Evolutionary conservation across 2,113 vertebrate species (phyloP), one percentile per base, ranked within the genome.

Genomic region (Atractosteus spatula): DNA sequence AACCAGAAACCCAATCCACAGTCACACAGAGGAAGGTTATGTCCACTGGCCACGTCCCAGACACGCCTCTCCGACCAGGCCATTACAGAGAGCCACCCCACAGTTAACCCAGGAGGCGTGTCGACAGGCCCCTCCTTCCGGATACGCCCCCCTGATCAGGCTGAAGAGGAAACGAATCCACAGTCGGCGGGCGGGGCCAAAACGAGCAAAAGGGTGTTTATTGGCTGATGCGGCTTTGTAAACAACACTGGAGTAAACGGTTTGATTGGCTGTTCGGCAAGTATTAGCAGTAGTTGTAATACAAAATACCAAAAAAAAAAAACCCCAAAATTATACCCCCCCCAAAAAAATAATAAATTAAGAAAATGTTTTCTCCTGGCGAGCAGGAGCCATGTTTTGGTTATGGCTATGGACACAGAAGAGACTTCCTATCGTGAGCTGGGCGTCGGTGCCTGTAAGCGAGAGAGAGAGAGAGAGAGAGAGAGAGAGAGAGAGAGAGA

Each of bases 241-340:
- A 92, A 91, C 89, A 90, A 83, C 77, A 70, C 80, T 51, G 76
- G 79, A 88, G 91, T 92, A 92, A 91, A 93, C 89, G 83, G 76
- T 66, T 80, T 79, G 82, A 86, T 88, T 87, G 86, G 88, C 84
- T 90, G 84, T 86, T 88, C 77, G 76, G 82, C 84, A 85, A 88
- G 78, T 83, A 78, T 82, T 80, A 86, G 83, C 85, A 90, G 84
- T 87, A 89, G 84, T 81, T 83, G 85, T 83, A 84, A 83, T 82
- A 82, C 77, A 77, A 80, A 82, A 72, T 68, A 77, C 75, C 44
- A 45, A 14, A 68, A 72, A 45, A 29, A 45, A 55, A 54, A n/a
- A 64, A 41, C 41, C 14, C 7, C 41, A 7, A 69, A 13, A 66
- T 44, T 63, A 16, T 3, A 78, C 29, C 29, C 29, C 29, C 29